Evolutionary conservation across 2,113 vertebrate genomes (phyloP), one percentile per base, ranked within the genome.

Genomic region (Poeciliopsis retropinna): DNA sequence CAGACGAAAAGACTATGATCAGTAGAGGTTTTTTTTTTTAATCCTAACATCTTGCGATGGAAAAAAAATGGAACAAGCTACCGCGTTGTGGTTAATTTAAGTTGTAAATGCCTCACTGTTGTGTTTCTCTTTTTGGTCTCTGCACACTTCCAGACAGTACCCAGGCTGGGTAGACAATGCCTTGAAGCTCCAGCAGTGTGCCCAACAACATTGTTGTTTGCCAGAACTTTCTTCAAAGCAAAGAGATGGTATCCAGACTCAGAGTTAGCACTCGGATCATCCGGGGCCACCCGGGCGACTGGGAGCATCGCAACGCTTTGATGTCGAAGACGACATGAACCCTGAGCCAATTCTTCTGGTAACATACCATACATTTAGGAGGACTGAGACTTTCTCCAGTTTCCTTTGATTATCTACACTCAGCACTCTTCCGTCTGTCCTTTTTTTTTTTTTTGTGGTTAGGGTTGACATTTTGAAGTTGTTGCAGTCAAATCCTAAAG

Each of bases 171-270:
- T 19, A 67, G 27, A 83, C 61, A 37, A 64, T 19, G 27, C 71
- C 66, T 87, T 90, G 85, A 69, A 67, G 70, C 72, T 70, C 61
- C 71, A 28, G 13, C 60, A 32, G 14, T 13, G n/a, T 64, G 28
- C 22, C 62, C 51, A 72, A 69, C 73, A 75, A 69, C 69, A 32
- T 73, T 78, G 83, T 70, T 78, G 88, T 73, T 73, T 47, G 30
- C 77, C 57, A 51, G 32, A 41, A 39, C 72, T 70, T 79, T 72
- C 83, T 27, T 83, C 72, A 60, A 72, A 82, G 34, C 87, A 87
- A 68, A 60, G 64, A 76, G 32, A 93, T 90, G 88, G 66, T 78
- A 51, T 76, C 67, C 54, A 66, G 17, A 19, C 65, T 74, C 39
- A 64, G 75, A 73, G 64, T 82, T 85, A 67, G 67, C n/a, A 14